A percentile compares a stretch with the other conserved stretches of the same genome.
phyloP scores from a whole-genome alignment of 2,113 vertebrate genomes.

The Crypturellus undulatus region DNA sequence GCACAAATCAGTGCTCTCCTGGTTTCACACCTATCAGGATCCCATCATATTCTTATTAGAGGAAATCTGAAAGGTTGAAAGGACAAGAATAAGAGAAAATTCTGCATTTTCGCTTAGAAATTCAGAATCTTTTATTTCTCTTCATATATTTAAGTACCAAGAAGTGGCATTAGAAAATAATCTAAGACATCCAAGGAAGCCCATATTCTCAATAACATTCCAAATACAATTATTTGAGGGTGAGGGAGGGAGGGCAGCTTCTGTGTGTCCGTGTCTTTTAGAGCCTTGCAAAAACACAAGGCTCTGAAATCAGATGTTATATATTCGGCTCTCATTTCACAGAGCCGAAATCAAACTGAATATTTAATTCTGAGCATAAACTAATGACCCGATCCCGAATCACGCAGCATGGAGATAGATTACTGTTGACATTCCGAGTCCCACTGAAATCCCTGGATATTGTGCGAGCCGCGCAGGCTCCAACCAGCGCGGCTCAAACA shows the following conservation, averaged over 20 bases:
- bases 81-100: constrained; percentile 20
- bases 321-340: constrained; percentile 40
- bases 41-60: constrained; percentile 19
- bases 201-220: constrained; percentile 3
- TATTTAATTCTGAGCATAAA: constrained; percentile 66
- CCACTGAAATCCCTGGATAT: constrained; percentile 54
- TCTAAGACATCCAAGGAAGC: constrained; percentile 47
- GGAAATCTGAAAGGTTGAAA: constrained; percentile 18
- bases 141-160: constrained; percentile 28
- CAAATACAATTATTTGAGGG: not conserved
- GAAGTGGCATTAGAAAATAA: constrained; percentile 55
- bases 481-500: not conserved
- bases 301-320: constrained; percentile 38
- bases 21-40: constrained; percentile 17
- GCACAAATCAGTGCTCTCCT: constrained; percentile 8
- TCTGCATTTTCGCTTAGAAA: constrained; percentile 44
- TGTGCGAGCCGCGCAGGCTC: constrained; percentile 28
- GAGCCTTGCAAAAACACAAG: not conserved
- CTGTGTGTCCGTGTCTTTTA: not conserved
- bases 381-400: constrained; percentile 65
- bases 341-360: constrained; percentile 62
- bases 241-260: not conserved
- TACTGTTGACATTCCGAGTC: constrained; percentile 60
- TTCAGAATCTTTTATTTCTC: constrained; percentile 49
- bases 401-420: constrained; percentile 58